phyloP scores from a whole-genome alignment of 1,140 invertebrate species.

The Hydropsyche tenuis region DNA sequence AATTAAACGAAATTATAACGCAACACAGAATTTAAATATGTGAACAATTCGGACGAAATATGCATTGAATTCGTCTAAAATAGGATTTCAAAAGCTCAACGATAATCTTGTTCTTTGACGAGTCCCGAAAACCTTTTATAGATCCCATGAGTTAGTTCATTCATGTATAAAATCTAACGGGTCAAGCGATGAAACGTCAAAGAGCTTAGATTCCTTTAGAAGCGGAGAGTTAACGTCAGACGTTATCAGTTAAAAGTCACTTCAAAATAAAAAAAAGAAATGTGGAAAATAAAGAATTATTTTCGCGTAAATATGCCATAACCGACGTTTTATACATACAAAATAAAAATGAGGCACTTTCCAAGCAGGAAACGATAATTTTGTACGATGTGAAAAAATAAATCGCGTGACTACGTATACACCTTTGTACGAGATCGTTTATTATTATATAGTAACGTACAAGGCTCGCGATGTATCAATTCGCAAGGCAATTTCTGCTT shows the following conservation, averaged over 20 bases:
- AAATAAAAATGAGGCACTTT: background rate
- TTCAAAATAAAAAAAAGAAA: no score
- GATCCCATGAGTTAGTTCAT: background rate
- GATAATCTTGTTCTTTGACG: no score
- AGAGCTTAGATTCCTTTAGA: background rate
- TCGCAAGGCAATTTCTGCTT: background rate
- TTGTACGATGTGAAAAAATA: slow-evolving; percentile 10
- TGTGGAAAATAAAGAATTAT: no score
- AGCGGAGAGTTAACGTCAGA: background rate
- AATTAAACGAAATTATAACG: no score
- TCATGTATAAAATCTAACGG: slow-evolving; percentile 10
- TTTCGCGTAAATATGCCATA: background rate
- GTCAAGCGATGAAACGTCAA: slow-evolving; percentile 5
- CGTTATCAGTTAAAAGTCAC: background rate
- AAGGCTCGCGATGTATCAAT: background rate
- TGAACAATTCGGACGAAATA: no score
- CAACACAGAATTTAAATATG: no score
- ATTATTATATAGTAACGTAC: no score
- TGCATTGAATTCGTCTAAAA: no score
- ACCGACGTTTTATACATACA: background rate
- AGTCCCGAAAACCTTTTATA: no score
- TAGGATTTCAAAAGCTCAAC: no score
- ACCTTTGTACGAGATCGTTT: background rate
- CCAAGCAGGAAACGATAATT: background rate
- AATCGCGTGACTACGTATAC: background rate